phyloP scores from a whole-genome alignment of 1,140 invertebrate genomes.

The Helicoverpa armigera region DNA sequence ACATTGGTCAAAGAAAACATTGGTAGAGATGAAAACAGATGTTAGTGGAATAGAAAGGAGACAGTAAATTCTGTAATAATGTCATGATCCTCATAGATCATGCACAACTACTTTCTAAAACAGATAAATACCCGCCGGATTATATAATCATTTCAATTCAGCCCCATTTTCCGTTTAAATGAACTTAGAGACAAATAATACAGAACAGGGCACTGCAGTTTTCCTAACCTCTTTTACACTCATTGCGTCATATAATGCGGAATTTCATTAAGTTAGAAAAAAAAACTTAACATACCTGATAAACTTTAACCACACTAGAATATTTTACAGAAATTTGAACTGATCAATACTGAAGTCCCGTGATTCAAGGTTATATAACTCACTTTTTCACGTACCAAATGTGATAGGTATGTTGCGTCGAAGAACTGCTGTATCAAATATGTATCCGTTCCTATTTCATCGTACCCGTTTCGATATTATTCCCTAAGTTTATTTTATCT shows the following conservation, averaged over 20 bases:
- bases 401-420: constrained; percentile 33
- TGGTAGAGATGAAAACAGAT: neutral
- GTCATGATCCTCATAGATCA: neutral
- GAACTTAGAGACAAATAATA: neutral
- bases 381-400: constrained; percentile 66
- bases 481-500: constrained; percentile 55
- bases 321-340: constrained; percentile 55
- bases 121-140: neutral
- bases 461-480: constrained; percentile 42
- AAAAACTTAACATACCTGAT: constrained; percentile 57
- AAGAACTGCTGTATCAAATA: constrained; percentile 55
- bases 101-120: neutral
- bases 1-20: neutral
- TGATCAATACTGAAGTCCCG: constrained; percentile 81
- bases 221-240: constrained; percentile 36
- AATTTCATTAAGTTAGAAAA: neutral
- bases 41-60: constrained; percentile 13
- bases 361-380: constrained; percentile 86
- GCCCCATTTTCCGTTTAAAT: neutral
- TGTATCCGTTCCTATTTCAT: constrained; percentile 62
- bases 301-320: constrained; percentile 51
- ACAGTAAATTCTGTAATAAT: neutral
- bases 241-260: constrained; percentile 41
- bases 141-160: constrained; percentile 6
- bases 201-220: neutral